Evolutionary conservation across 2,113 vertebrate species (phyloP), one percentile per base, ranked within the genome.

Genomic region (Tetrax tetrax): DNA sequence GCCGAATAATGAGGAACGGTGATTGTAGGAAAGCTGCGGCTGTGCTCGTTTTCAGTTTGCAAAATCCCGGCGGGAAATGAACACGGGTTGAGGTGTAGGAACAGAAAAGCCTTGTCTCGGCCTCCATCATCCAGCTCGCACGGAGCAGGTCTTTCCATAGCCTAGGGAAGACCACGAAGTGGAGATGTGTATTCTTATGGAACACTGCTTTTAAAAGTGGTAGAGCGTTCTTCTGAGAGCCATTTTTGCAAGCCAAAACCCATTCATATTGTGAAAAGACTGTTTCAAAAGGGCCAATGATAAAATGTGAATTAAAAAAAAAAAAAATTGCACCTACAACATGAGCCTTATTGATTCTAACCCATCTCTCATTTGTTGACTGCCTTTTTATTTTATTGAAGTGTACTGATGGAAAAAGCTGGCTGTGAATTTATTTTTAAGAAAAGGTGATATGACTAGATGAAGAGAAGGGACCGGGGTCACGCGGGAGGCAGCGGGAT

Each of bases 341-440:
- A 17, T 83, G 66, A 91, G 82, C 78, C 76, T 97, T 92, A 74
- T 51, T 92, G 63, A 91, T 70, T 90, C 76, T 45, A 19, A 60
- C 47, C 79, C 74, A 61, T 53, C 48, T 92, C 59, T 87, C 14
- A 14, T 82, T 79, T 88, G 92, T 65, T 90, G 83, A 57, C 83
- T 92, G 86, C 82, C 84, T 94, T 95, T 91, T 60, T 83, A 87
- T 37, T 85, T 90, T 96, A 93, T 89, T 77, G 89, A 95, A 89
- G 90, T 92, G 97, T 97, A 84, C 64, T 38, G 50, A 75, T 94
- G 64, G 94, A 96, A 96, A 97, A 97, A 92, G 59, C 79, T 91
- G 86, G 16, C 60, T 98, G 95, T 97, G 95, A 96, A 45, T 45
- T 53, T 83, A n/a, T 77, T 96, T 96, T 87, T 82, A 83, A 65